Conservation (phyloP, 2,797 vertebrate genomes). For the Botia almorhae region DNA sequence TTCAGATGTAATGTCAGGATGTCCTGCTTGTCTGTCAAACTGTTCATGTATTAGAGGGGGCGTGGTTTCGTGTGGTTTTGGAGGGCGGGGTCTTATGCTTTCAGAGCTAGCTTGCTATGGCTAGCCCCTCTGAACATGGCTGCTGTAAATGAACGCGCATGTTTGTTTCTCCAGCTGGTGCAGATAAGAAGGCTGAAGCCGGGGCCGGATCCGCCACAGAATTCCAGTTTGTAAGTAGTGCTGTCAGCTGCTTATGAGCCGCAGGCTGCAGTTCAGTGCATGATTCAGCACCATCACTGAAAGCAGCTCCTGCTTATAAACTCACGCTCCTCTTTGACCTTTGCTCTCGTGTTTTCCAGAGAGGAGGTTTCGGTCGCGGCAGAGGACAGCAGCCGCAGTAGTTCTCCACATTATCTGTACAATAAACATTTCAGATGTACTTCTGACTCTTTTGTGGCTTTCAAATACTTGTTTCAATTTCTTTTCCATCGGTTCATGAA, state of each 20-base stretch:
- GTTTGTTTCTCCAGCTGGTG: conserved; percentile 81
- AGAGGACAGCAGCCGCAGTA: conserved; percentile 97
- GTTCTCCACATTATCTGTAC: conserved; percentile 82
- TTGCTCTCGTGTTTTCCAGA: conserved; percentile 76
- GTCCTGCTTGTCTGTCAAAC: no score
- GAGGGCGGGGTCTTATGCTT: no score
- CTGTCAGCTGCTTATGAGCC: neutral
- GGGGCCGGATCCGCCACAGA: conserved; percentile 97
- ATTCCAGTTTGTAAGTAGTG: conserved; percentile 96
- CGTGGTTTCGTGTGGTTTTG: no score
- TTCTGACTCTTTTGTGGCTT: neutral
- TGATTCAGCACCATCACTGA: neutral
- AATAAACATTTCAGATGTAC: conserved; percentile 84
- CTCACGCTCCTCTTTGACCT: neutral
- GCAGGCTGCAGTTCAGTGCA: neutral
- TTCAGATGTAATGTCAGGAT: no score
- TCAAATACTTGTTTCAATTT: neutral
- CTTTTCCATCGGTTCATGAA: no score
- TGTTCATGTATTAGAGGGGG: no score
- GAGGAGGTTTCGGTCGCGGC: conserved; percentile 97
- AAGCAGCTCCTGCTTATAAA: no score
- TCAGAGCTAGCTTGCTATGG: no score
- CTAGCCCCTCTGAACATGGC: no score
- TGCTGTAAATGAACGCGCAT: neutral
- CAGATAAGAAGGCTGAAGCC: conserved; percentile 98